Conservation (phyloP, 2,113 vertebrate species). For the Gopherus evgoodei region DNA sequence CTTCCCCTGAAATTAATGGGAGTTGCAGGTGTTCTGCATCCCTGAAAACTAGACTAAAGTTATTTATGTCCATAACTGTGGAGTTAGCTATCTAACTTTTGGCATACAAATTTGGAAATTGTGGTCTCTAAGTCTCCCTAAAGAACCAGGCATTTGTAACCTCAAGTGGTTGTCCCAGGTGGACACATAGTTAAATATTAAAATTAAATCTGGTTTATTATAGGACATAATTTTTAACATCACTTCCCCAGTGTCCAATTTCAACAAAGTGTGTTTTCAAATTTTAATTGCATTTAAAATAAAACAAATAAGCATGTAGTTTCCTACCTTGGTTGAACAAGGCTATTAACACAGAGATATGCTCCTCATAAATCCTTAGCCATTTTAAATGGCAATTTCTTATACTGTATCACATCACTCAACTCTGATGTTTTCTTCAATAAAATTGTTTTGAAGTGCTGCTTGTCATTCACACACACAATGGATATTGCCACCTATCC, state of each 20-base stretch:
- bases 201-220: not conserved
- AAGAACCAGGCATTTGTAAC: not conserved
- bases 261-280: conserved; percentile 3
- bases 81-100: not conserved
- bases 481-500: not conserved
- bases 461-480: not conserved
- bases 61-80: not conserved
- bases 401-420: not conserved
- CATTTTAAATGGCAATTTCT: conserved; percentile 2
- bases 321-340: not conserved
- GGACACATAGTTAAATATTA: not conserved
- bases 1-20: not conserved
- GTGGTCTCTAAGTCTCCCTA: not conserved
- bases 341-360: not conserved
- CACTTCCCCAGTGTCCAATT: not conserved
- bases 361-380: not conserved
- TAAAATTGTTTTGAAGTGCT: conserved; percentile 3
- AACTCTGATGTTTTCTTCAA: conserved; percentile 19
- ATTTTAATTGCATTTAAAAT: conserved; percentile 43
- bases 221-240: not conserved
- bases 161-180: not conserved
- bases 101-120: not conserved
- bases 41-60: not conserved
- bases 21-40: not conserved
- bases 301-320: not conserved